Conservation (phyloP, 2,797 vertebrate genomes). For the Pelochelys cantorii region DNA sequence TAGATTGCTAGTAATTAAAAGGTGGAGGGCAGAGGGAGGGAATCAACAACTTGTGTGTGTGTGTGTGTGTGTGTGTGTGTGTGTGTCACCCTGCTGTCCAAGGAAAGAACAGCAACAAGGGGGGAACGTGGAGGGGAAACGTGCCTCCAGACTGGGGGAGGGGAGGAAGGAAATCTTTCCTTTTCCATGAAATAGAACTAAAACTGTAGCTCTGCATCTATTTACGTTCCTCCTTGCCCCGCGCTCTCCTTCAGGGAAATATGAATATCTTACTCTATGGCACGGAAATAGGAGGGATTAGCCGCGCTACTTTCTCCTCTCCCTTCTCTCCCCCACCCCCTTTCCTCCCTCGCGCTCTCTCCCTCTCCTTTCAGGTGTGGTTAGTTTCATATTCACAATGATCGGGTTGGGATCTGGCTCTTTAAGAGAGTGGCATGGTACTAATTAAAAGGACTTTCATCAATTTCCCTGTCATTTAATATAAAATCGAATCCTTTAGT, state of each 20-base stretch:
- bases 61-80: neutral
- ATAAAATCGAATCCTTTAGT: neutral
- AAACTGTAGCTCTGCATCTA: neutral
- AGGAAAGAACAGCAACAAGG: constrained; percentile 40
- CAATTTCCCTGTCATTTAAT: neutral
- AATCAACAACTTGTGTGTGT: constrained; percentile 58
- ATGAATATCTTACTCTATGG: neutral
- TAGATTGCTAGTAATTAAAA: neutral
- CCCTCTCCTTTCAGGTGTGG: neutral
- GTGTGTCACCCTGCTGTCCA: constrained; percentile 47
- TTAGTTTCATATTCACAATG: neutral
- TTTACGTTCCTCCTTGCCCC: neutral
- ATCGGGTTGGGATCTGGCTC: neutral
- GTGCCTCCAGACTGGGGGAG: neutral
- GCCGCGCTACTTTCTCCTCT: neutral
- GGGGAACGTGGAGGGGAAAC: neutral
- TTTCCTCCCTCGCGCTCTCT: neutral
- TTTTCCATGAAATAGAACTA: neutral
- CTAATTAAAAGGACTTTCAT: neutral
- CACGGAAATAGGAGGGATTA: neutral
- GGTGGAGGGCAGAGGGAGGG: neutral
- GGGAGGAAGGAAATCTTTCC: neutral
- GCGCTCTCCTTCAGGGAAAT: neutral
- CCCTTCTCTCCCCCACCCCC: too few species aligned
- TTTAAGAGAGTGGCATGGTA: neutral